Percentiles rank a stretch among this genome's conserved stretches.
Evolutionary conservation across 2,888 invertebrate genomes (phyloP).

Genomic region (Nudaria mundana): DNA sequence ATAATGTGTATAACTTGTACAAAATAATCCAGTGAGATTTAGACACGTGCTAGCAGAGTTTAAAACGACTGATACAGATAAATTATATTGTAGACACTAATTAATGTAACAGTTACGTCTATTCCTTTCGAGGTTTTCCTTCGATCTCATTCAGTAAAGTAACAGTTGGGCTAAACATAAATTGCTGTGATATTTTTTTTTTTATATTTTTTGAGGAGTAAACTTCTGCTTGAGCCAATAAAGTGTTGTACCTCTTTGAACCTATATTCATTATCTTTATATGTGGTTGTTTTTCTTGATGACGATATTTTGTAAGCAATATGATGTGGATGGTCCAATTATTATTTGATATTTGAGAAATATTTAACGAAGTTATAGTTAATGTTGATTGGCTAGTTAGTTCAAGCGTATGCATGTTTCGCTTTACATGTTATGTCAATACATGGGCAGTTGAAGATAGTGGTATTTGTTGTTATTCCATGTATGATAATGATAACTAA

Average conservation of each 20-base stretch:
- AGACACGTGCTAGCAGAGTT: conserved; percentile 32
- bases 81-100: conserved; percentile 43
- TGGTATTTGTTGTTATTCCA: conserved; percentile 15
- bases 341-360: conserved; percentile 18
- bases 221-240: conserved; percentile 51
- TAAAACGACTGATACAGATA: conserved; percentile 41
- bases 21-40: conserved; percentile 29
- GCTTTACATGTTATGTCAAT: conserved; percentile 16
- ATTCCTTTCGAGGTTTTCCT: conserved; percentile 39
- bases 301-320: conserved; percentile 44
- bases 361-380: conserved; percentile 12
- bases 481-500: conserved; percentile 17
- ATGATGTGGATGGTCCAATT: conserved; percentile 60
- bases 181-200: conserved; percentile 79
- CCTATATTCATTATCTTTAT: conserved; percentile 48
- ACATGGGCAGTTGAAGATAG: conserved; percentile 11
- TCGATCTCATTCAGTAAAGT: conserved; percentile 33
- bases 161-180: conserved; percentile 65
- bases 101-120: conserved; percentile 31
- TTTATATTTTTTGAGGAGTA: conserved; percentile 59
- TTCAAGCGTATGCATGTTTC: conserved; percentile 13
- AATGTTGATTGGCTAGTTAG: conserved; percentile 13
- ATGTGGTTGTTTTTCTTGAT: conserved; percentile 50
- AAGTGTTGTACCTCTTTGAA: conserved; percentile 47
- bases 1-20: conserved; percentile 32